Base-by-base conservation (phyloP, 2,888 invertebrate genomes). In the Frankliniella fusca region DNA sequence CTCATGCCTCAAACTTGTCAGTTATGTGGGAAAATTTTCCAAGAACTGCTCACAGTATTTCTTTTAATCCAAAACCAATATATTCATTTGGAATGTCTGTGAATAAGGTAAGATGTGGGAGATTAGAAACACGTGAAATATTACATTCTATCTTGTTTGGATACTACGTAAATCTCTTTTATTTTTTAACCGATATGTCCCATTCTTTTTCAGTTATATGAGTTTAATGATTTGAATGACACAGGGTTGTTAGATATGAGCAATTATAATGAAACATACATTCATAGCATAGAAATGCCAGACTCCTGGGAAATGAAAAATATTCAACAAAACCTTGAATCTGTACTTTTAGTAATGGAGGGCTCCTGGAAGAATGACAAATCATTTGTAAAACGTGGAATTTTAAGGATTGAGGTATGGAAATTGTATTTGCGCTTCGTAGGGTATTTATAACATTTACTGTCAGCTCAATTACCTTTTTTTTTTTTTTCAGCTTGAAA, bases 1-100 rank as follows among this genome's bases (percentile, higher is more conserved):
- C 88, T 0, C 84, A 87, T 0, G 88, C 90, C 82, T 88, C 90
- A 0, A 87, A 88, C 0, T 84, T 93, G 10, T 85, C 86, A 11
- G 87, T 93, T 15, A 85, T 87, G 80, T 93, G 92, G 92, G 84
- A 87, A 0, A 85, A 87, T 0, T 88, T 87, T 49, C 84, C 83
- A 54, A 82, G 76, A 83, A 88, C 88, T 10, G 84, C 85, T 0
- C 84, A 83, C 12, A 86, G 88, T 0, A 87, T 92, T 81, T 84
- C 81, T 0, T 89, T 92, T 84, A 87, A 89, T 0, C 89, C 90
- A 70, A 84, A 86, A 82, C 90, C 91, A 0, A 84, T 85, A 3
- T 93, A 93, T 85, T 89, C 90, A 61, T 93, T 92, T 88, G 92
- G 91, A 61, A 87, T 91, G 81, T 89, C 90, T 23, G 88, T 94